These are phyloP conservation scores for Semaprochilodus insignis DNA, from an alignment of 2,797 vertebrate species.

Conservation along the genomic window DNA sequence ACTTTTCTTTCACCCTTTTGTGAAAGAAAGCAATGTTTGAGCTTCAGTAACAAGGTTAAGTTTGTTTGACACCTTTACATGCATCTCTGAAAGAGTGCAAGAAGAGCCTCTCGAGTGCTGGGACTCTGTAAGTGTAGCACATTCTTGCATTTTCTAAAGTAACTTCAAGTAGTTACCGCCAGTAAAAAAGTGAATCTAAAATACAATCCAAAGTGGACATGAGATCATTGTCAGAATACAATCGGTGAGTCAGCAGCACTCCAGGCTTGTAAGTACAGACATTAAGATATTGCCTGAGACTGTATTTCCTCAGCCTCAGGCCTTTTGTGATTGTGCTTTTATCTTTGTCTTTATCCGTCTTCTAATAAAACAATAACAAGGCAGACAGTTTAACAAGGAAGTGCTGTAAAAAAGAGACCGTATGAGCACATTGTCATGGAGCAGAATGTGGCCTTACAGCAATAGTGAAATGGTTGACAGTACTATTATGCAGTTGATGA, in stretches of 20 bases:
- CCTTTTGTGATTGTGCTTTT: background rate
- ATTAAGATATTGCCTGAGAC: background rate
- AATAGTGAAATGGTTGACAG: background rate
- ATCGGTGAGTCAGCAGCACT: background rate
- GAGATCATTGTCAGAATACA: background rate
- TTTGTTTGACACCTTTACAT: background rate
- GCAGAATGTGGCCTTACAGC: slow-evolving; percentile 7
- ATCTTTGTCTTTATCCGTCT: background rate
- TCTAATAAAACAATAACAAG: slow-evolving; percentile 11
- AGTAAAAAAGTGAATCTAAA: background rate
- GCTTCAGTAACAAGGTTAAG: background rate
- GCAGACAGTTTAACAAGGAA: background rate
- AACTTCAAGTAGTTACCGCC: background rate
- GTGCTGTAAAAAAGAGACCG: background rate
- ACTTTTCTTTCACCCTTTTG: slow-evolving; percentile 20
- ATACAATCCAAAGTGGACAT: background rate
- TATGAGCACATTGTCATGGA: background rate
- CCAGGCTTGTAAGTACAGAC: background rate
- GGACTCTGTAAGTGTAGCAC: background rate
- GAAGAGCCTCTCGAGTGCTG: background rate
- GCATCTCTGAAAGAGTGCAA: background rate
- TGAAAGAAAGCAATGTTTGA: background rate
- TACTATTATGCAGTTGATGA: background rate
- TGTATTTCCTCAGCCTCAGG: background rate
- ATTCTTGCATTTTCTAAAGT: background rate